A percentile compares a stretch with the other conserved stretches of the same genome.
These are phyloP conservation scores for Lynx canadensis DNA, from an alignment of 2,113 vertebrate genomes.

Conservation along the genomic window DNA sequence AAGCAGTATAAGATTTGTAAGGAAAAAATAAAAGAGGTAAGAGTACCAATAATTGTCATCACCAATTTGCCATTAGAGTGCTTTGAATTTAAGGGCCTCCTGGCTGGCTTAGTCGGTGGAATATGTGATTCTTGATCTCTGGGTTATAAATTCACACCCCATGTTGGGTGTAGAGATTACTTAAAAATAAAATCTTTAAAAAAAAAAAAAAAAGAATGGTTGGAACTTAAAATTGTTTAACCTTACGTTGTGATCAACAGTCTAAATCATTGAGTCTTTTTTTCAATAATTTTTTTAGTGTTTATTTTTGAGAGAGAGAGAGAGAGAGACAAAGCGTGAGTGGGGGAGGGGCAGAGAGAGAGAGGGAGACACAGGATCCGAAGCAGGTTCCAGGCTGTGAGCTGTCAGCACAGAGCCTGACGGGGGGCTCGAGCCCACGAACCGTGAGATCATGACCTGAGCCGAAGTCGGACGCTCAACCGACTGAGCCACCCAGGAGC, in stretches of 20 bases:
- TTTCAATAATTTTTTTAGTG: no score
- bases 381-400: no score
- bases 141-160: neutral
- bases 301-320: no score
- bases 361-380: no score
- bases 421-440: no score
- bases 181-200: neutral
- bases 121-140: neutral
- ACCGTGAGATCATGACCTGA: no score
- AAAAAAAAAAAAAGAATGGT: neutral
- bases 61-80: neutral
- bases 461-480: rapidly evolving
- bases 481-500: no score
- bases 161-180: neutral
- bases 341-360: no score
- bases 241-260: neutral
- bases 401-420: no score
- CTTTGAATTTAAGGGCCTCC: neutral
- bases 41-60: neutral
- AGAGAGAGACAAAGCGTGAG: no score
- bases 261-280: neutral
- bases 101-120: neutral
- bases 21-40: constrained; percentile 99
- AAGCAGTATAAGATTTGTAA: constrained; percentile 99
- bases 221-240: neutral